phyloP scores from a whole-genome alignment of 2,113 vertebrate genomes.

The Clarias magur region DNA sequence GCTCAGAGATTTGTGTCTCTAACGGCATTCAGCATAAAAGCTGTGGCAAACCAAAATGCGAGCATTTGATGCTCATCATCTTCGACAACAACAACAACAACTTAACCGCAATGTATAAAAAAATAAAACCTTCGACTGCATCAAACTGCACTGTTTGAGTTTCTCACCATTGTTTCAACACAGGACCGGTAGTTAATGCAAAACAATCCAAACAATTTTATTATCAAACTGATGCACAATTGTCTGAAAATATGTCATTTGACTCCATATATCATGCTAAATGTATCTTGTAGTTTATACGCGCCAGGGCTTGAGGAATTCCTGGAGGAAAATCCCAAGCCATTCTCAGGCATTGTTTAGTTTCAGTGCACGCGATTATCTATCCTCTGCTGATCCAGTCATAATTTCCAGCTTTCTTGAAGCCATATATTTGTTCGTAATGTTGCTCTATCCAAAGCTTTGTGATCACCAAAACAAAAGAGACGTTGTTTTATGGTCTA shows the following conservation, averaged over 20 bases:
- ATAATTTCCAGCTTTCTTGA: not conserved
- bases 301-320: not conserved
- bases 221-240: not conserved
- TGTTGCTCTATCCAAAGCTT: not conserved
- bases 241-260: not conserved
- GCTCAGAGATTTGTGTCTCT: too few species aligned
- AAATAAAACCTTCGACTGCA: not conserved
- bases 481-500: not conserved
- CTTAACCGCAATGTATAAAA: not conserved
- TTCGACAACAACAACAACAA: too few species aligned
- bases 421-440: not conserved
- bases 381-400: constrained; percentile 5
- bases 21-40: too few species aligned
- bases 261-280: not conserved
- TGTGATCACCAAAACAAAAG: not conserved
- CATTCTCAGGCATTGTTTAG: not conserved
- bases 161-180: not conserved
- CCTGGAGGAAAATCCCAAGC: not conserved
- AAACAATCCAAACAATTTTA: not conserved
- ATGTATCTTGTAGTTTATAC: not conserved
- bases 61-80: too few species aligned
- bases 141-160: not conserved
- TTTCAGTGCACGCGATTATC: not conserved
- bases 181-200: not conserved
- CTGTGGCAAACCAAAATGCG: too few species aligned